A percentile compares a stretch with the other conserved stretches of the same genome.
Evolutionary conservation across 2,113 vertebrate genomes (phyloP).

Genomic region (Pelvicachromis taeniatus): DNA sequence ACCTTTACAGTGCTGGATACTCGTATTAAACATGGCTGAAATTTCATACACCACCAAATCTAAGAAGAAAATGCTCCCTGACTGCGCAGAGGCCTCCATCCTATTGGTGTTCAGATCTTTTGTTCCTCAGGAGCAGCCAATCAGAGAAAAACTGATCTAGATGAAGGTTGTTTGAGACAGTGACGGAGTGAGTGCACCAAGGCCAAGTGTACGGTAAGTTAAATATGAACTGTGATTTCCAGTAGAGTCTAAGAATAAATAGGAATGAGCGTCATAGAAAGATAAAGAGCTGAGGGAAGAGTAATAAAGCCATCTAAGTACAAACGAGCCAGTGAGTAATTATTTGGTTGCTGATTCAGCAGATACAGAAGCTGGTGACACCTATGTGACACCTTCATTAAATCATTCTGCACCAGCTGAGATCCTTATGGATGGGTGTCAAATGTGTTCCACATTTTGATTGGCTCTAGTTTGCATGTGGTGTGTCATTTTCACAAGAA

Average conservation of each 20-base stretch:
- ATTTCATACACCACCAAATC: background rate
- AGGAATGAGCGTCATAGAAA: background rate
- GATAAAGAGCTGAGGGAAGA: background rate
- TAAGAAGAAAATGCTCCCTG: background rate
- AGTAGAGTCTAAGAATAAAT: background rate
- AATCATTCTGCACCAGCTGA: background rate
- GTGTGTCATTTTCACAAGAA: background rate
- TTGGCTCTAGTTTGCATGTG: background rate
- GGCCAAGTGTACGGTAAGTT: background rate
- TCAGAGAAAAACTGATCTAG: background rate
- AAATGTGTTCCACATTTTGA: background rate
- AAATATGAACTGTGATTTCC: background rate
- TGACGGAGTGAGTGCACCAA: background rate
- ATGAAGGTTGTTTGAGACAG: background rate
- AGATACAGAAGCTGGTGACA: background rate
- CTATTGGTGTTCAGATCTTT: background rate
- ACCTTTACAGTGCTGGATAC: background rate
- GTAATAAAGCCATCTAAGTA: background rate
- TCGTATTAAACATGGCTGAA: background rate
- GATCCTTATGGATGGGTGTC: background rate
- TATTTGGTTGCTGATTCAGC: background rate
- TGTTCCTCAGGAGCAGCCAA: background rate
- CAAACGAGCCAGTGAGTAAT: background rate
- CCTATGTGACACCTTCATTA: background rate
- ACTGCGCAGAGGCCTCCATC: background rate